phyloP scores from a whole-genome alignment of 2,113 vertebrate genomes.

The Barbus barbus region DNA sequence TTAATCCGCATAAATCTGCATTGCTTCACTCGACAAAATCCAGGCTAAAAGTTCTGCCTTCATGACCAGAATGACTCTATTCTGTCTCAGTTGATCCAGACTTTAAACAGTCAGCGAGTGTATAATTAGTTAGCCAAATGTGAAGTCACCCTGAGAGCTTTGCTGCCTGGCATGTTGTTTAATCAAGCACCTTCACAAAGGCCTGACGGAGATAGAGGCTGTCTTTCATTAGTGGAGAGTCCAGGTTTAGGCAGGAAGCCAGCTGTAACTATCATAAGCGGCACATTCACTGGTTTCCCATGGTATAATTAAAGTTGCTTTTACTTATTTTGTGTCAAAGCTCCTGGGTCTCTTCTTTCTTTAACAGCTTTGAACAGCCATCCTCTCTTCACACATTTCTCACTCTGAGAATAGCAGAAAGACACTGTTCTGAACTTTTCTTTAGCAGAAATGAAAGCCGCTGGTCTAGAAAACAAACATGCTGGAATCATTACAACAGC shows the following conservation, averaged over 20 bases:
- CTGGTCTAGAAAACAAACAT: not conserved
- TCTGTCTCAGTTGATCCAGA: constrained; percentile 68
- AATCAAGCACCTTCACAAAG: constrained; percentile 68
- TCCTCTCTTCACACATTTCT: not conserved
- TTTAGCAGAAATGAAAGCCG: not conserved
- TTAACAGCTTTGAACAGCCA: constrained; percentile 4
- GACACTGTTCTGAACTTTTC: not conserved
- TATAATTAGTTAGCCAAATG: constrained; percentile 66
- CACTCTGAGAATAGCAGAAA: not conserved
- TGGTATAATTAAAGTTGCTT: constrained; percentile 54
- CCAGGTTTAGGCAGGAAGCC: constrained; percentile 50
- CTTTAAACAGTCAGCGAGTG: constrained; percentile 68
- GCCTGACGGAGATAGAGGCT: constrained; percentile 56
- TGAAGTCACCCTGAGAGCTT: constrained; percentile 63
- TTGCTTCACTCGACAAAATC: not conserved
- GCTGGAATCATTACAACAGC: not conserved
- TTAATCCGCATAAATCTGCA: constrained; percentile 14
- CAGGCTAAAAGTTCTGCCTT: constrained; percentile 18
- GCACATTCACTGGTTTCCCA: constrained; percentile 49
- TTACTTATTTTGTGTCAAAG: constrained; percentile 42
- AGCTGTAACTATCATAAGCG: constrained; percentile 55
- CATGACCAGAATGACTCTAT: constrained; percentile 57
- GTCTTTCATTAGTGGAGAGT: constrained; percentile 51
- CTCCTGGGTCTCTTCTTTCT: constrained; percentile 15
- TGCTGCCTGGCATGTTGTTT: constrained; percentile 65